Evolutionary conservation across 2,888 invertebrate genomes (phyloP).

Genomic region (Caenorhabditis japonica): DNA sequence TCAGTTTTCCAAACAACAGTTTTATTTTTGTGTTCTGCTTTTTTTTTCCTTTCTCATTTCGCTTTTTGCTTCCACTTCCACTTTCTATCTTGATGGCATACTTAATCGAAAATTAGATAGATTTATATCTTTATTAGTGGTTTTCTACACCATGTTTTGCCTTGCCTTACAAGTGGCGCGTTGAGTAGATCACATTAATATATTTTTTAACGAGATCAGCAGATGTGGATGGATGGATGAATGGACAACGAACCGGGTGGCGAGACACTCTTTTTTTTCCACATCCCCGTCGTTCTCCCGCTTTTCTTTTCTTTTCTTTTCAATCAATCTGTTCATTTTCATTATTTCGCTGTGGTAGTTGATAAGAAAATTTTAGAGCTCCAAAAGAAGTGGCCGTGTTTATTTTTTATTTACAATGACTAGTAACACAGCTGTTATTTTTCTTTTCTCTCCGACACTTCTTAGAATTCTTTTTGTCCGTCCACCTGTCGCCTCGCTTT

Average conservation of each 20-base stretch:
- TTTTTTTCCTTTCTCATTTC: constrained; percentile 10
- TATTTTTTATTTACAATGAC: constrained; percentile 54
- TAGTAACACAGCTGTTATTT: constrained; percentile 54
- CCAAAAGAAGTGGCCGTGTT: constrained; percentile 20
- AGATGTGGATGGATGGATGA: constrained; percentile 22
- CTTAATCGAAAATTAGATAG: constrained; percentile 24
- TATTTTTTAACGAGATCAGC: constrained; percentile 32
- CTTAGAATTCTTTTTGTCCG: too few relatives aligned
- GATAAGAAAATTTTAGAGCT: too few relatives aligned
- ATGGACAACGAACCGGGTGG: too few relatives aligned
- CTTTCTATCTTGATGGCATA: constrained; percentile 37
- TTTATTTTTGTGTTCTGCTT: background rate
- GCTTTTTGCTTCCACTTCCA: too few relatives aligned
- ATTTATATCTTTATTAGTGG: constrained; percentile 47
- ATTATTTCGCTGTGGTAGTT: constrained; percentile 3
- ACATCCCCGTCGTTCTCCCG: constrained; percentile 29
- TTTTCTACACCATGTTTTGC: constrained; percentile 39
- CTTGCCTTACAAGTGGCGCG: constrained; percentile 34
- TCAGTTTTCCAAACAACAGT: background rate
- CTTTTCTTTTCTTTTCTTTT: too few relatives aligned
- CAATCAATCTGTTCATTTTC: constrained; percentile 2
- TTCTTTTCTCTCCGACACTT: constrained; percentile 30
- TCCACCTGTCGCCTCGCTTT: constrained; percentile 38
- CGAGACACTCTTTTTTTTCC: constrained; percentile 7
- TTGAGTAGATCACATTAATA: constrained; percentile 41